Evolutionary conservation across 2,113 vertebrate species (phyloP).

Genomic region (Noturus placidus): DNA sequence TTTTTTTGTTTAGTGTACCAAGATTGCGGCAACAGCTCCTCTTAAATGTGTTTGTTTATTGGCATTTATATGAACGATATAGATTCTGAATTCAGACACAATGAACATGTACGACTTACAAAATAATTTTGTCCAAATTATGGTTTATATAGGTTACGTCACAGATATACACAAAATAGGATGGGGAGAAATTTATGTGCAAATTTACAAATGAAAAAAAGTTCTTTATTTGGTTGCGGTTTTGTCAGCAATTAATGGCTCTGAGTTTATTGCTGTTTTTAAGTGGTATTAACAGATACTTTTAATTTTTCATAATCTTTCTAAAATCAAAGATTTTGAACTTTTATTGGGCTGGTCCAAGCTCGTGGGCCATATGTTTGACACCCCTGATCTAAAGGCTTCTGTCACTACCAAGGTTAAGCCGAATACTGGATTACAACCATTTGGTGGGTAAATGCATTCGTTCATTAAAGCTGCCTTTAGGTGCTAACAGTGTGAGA

Average conservation of each 20-base stretch:
- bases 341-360: background rate
- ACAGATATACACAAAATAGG: background rate
- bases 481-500: background rate
- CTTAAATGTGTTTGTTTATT: background rate
- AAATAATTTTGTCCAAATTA: background rate
- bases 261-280: background rate
- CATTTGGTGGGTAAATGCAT: background rate
- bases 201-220: background rate
- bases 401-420: slow-evolving; percentile 2
- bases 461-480: slow-evolving; percentile 17
- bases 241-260: background rate
- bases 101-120: background rate
- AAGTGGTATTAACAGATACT: background rate
- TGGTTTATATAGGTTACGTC: background rate
- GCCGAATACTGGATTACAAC: background rate
- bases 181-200: background rate
- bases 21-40: background rate
- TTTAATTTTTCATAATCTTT: background rate
- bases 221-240: background rate
- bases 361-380: background rate
- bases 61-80: background rate
- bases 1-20: no score
- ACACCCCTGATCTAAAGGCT: slow-evolving; percentile 16
- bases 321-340: background rate
- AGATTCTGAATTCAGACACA: background rate